Evolutionary conservation across 30 jellyfish, hydroid and myxozoan species (phyloP), one percentile per base, ranked within the genome.

Genomic region (Hydractinia echinata): DNA sequence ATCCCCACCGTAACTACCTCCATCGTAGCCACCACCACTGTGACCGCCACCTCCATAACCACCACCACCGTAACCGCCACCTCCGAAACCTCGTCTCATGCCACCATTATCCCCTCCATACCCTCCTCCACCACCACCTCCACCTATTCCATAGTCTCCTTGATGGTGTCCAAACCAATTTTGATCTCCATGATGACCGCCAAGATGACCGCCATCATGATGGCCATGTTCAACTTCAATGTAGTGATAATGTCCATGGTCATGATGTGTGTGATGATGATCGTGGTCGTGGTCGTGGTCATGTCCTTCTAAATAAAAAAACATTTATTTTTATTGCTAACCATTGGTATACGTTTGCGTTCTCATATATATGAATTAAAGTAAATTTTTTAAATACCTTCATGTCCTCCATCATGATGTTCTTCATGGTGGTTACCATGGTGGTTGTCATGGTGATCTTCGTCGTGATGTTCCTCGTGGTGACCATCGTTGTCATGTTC

Each of bases 211-310:
- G 7, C 76, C 72, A 61, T 72, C 81, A 60, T 78, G 85, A 55
- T 87, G 86, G 54, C 84, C 89, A 21, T 68, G 74, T 16, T 62
- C 85, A 71, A 77, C 53, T 20, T 48, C 85, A 51, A 71, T 79
- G 54, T 81, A 82, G 15, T 71, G 84, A 76, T 70, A 77, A 44
- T 78, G 94, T 4, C 73, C 88, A 51, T 82, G 86, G 4, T 86
- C 94, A 51, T 85, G 93, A 66, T 90, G 87, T 50, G 86, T 77
- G 83, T 85, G 92, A 20, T 87, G 91, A 69, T 68, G 88, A 53
- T 89, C 74, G 72, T 62, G 77, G 72, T 83, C 54, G 50, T 74
- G 82, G 19, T 51, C 44, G 13, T 66, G 55, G 18, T 53, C 86
- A 69, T 82, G 79, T 10, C 60, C 52, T 58, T 30, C 74, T 64